Evolutionary conservation across 1,140 invertebrate genomes (phyloP).

Genomic region (Archegozetes longisetosus): DNA sequence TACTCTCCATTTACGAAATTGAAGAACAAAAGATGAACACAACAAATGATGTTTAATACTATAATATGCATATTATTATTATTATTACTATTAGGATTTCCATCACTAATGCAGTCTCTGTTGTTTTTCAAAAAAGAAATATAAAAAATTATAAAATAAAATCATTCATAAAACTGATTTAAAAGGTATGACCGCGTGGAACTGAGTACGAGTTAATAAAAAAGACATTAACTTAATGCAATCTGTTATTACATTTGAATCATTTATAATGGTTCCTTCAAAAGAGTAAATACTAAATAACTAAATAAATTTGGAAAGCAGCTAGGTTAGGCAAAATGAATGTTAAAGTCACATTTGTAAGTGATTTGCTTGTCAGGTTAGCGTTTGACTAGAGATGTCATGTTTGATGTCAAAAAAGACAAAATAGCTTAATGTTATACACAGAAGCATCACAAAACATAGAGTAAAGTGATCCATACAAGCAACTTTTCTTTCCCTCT

Average conservation of each 20-base stretch:
- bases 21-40: not conserved
- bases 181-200: too few relatives aligned
- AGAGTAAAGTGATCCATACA: not conserved
- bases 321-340: not conserved
- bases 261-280: too few relatives aligned
- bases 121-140: not conserved
- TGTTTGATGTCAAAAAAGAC: not conserved
- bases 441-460: not conserved
- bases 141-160: not conserved
- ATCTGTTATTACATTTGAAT: too few relatives aligned
- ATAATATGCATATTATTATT: not conserved
- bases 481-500: not conserved
- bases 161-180: too few relatives aligned
- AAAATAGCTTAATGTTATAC: not conserved
- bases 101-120: not conserved
- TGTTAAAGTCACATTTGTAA: not conserved
- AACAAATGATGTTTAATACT: not conserved
- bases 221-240: too few relatives aligned
- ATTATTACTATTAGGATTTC: not conserved
- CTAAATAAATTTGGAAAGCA: too few relatives aligned
- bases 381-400: not conserved
- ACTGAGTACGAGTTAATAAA: too few relatives aligned
- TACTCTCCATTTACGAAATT: not conserved
- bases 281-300: too few relatives aligned
- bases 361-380: not conserved